Base-by-base conservation (phyloP, 2,888 invertebrate genomes). In the Liopterus haemorrhoidalis region DNA sequence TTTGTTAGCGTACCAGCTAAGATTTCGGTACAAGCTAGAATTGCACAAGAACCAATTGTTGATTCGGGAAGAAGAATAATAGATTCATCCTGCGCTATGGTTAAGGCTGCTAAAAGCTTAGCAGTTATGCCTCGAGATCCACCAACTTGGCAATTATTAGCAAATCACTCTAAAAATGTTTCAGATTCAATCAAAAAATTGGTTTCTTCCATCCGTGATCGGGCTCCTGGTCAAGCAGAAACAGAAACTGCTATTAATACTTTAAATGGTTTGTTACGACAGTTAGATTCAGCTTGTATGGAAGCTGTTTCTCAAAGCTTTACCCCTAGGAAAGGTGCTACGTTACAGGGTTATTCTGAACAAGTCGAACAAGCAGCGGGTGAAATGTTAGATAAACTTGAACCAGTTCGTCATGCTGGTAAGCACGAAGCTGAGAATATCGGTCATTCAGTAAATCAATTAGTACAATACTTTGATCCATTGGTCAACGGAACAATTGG, bases 111-210 rank as follows among this genome's bases (percentile, higher is more conserved):
- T 1, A 89, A 90, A 61, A 85, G 82, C 39, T 73, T 99, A 49
- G 92, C 92, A 0, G 77, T 92, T 19, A 80, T 86, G 36, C 93
- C 95, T 0, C 82, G 85, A 52, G 96, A 97, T 70, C 87, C 94
- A 2, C 78, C 86, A 1, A 91, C 91, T 15, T 97, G 97, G 94
- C 95, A 95, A 65, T 76, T 84, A 46, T 79, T 99, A 49, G 94
- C 96, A 1, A 81, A 81, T 57, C 92, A 95, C 71, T 94, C 94
- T 63, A 95, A 93, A 66, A 85, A 82, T 38, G 95, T 99, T 1
- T 95, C 95, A 1, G 96, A 97, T 65, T 89, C 93, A 19, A 96
- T 99, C 62, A 97, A 97, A 69, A 80, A 82, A 8, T 76, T 99
- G 3, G 94, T 96, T 3, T 82, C 90, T 9, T 89, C 91, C 51